Evolutionary conservation across 2,797 vertebrate genomes (phyloP).

Genomic region (Gobio occitaniae): DNA sequence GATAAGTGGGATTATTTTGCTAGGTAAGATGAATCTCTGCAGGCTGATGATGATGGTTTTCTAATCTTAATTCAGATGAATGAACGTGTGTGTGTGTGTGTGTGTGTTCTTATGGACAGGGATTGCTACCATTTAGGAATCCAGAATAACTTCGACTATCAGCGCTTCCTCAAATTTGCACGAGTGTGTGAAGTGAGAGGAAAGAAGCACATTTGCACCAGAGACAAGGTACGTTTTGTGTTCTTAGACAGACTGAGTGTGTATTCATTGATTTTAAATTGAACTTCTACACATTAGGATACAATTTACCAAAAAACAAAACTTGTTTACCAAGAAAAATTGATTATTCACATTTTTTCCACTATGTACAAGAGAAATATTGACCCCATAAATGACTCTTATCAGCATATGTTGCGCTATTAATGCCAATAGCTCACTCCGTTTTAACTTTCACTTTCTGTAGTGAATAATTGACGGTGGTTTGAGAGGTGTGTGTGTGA

Average conservation of each 20-base stretch:
- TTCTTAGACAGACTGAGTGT: background rate
- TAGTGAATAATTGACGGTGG: no score
- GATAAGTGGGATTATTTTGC: slow-evolving; percentile 99
- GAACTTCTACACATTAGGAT: background rate
- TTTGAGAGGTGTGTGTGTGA: no score
- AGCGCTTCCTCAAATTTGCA: slow-evolving; percentile 88
- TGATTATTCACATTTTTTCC: background rate
- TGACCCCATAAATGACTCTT: no score
- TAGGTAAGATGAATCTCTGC: slow-evolving; percentile 75
- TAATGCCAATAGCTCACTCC: no score
- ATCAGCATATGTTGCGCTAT: no score
- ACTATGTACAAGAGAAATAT: no score
- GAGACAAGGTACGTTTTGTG: slow-evolving; percentile 87
- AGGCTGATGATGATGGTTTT: background rate
- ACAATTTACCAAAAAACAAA: background rate
- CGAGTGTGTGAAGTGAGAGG: slow-evolving; percentile 86
- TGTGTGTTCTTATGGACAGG: slow-evolving; percentile 69
- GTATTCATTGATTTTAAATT: background rate
- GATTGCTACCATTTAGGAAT: slow-evolving; percentile 96
- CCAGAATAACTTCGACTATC: slow-evolving; percentile 93
- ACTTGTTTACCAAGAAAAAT: background rate
- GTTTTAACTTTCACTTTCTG: no score
- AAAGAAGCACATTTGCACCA: slow-evolving; percentile 87
- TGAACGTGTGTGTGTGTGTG: background rate
- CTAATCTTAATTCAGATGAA: background rate